phyloP scores from a whole-genome alignment of 2,797 vertebrate genomes.

The Echeneis naucrates region DNA sequence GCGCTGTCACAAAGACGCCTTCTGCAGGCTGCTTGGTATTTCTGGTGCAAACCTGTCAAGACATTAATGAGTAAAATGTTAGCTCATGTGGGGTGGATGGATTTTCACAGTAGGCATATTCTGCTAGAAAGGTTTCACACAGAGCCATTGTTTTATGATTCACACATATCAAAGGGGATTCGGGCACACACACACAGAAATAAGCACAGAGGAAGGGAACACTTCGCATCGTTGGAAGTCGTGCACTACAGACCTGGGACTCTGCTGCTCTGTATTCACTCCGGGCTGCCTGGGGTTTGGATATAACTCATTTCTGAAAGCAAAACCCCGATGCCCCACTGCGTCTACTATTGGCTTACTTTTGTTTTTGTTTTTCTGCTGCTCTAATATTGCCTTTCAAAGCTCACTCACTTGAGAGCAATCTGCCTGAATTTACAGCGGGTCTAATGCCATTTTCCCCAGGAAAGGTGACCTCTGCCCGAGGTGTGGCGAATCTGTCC shows the following conservation, averaged over 20 bases:
- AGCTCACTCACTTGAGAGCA: slow-evolving; percentile 60
- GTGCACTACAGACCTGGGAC: slow-evolving; percentile 42
- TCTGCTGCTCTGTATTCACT: slow-evolving; percentile 62
- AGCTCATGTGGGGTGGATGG: slow-evolving; percentile 65
- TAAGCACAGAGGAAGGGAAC: slow-evolving; percentile 56
- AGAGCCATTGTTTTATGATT: slow-evolving; percentile 68
- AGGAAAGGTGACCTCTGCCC: slow-evolving; percentile 76
- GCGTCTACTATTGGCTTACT: slow-evolving; percentile 70
- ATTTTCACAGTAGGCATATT: slow-evolving; percentile 75
- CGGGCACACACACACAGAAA: slow-evolving; percentile 27
- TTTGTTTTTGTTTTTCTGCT: slow-evolving; percentile 72
- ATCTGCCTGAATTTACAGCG: slow-evolving; percentile 72
- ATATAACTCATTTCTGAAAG: slow-evolving; percentile 74
- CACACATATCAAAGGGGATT: slow-evolving; percentile 49
- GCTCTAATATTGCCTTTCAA: slow-evolving; percentile 65
- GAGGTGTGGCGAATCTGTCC: slow-evolving; percentile 66
- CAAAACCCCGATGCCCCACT: slow-evolving; percentile 62
- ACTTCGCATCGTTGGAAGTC: slow-evolving; percentile 39
- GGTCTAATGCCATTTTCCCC: slow-evolving; percentile 61
- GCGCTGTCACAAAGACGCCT: slow-evolving; percentile 33
- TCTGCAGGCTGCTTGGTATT: slow-evolving; percentile 60
- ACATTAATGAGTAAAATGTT: slow-evolving; percentile 76
- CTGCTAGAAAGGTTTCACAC: slow-evolving; percentile 70
- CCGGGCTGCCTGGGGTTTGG: slow-evolving; percentile 61
- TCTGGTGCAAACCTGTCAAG: slow-evolving; percentile 61